Percentiles rank a stretch among this genome's conserved stretches.
phyloP scores from a whole-genome alignment of 2,888 invertebrate genomes.

The Abscondita cerata region DNA sequence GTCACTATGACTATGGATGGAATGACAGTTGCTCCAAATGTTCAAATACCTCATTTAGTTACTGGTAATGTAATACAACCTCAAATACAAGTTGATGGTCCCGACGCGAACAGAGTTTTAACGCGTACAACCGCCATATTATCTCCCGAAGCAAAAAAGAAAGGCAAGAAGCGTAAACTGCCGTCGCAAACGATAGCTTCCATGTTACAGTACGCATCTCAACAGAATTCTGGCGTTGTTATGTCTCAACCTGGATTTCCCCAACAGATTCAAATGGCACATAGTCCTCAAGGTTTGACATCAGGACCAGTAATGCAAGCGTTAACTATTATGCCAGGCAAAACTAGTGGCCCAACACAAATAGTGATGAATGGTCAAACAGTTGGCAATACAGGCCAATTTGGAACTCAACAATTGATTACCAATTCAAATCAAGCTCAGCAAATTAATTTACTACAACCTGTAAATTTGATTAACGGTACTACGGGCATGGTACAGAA shows the following conservation, averaged over 20 bases:
- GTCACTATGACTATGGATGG: slow-evolving; percentile 77
- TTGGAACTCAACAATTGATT: slow-evolving; percentile 73
- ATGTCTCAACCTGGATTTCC: slow-evolving; percentile 67
- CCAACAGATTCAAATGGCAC: slow-evolving; percentile 75
- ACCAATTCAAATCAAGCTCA: slow-evolving; percentile 61
- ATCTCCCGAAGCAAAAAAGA: slow-evolving; percentile 71
- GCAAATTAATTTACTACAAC: slow-evolving; percentile 79
- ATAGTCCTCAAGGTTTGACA: slow-evolving; percentile 70
- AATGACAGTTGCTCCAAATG: slow-evolving; percentile 71
- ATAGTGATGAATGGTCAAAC: slow-evolving; percentile 79
- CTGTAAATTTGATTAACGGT: slow-evolving; percentile 80
- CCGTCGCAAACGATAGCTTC: slow-evolving; percentile 73
- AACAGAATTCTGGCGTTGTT: slow-evolving; percentile 69
- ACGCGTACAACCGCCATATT: slow-evolving; percentile 58
- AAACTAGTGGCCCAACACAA: slow-evolving; percentile 74
- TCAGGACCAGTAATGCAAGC: slow-evolving; percentile 77
- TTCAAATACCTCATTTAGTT: slow-evolving; percentile 74
- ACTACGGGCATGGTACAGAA: slow-evolving; percentile 74
- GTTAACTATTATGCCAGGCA: slow-evolving; percentile 78
- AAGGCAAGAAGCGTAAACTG: slow-evolving; percentile 75
- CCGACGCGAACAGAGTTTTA: slow-evolving; percentile 57
- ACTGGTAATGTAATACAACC: slow-evolving; percentile 69
- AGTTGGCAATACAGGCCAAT: slow-evolving; percentile 63
- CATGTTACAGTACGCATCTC: slow-evolving; percentile 73
- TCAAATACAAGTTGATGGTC: slow-evolving; percentile 62